A percentile compares a stretch with the other conserved stretches of the same genome.
Evolutionary conservation across 2,888 invertebrate genomes (phyloP).

Genomic region (Ectobius pallidus): DNA sequence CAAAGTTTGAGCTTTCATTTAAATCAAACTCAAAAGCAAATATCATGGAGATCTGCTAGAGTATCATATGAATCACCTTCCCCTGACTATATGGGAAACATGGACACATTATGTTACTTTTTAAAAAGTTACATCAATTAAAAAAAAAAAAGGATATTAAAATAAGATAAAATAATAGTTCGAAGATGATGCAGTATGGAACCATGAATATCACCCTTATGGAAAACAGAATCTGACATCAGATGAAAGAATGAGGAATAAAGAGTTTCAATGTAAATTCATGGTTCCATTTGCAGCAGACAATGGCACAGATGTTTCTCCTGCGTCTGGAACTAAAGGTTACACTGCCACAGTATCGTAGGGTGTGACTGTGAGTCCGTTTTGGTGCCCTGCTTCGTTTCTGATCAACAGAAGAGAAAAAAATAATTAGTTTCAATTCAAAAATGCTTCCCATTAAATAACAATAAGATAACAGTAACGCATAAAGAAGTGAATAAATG

Average conservation of each 20-base stretch:
- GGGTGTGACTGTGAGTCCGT: slow-evolving; percentile 88
- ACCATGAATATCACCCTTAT: slow-evolving; percentile 12
- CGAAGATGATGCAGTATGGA: slow-evolving; percentile 3
- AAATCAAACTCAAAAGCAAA: slow-evolving; percentile 29
- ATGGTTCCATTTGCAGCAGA: slow-evolving; percentile 27
- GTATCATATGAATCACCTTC: neutral
- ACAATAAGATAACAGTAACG: no score
- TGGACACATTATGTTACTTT: slow-evolving; percentile 6
- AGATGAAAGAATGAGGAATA: slow-evolving; percentile 4
- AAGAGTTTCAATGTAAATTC: neutral
- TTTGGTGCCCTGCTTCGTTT: slow-evolving; percentile 92
- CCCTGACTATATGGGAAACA: slow-evolving; percentile 5
- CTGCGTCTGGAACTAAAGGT: slow-evolving; percentile 66
- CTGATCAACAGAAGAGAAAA: slow-evolving; percentile 56
- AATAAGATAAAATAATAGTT: slow-evolving; percentile 12
- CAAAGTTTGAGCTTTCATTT: slow-evolving; percentile 44
- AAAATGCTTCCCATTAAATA: no score
- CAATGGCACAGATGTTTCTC: slow-evolving; percentile 31
- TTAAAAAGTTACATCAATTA: slow-evolving; percentile 14
- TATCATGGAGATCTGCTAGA: slow-evolving; percentile 18
- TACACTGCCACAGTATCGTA: slow-evolving; percentile 99
- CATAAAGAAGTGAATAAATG: no score
- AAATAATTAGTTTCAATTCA: no score
- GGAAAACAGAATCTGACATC: neutral
- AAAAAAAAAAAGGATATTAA: slow-evolving; percentile 15